A percentile compares a stretch with the other conserved stretches of the same genome.
Evolutionary conservation across 2,113 vertebrate genomes (phyloP).

Genomic region (Notothenia rossii): DNA sequence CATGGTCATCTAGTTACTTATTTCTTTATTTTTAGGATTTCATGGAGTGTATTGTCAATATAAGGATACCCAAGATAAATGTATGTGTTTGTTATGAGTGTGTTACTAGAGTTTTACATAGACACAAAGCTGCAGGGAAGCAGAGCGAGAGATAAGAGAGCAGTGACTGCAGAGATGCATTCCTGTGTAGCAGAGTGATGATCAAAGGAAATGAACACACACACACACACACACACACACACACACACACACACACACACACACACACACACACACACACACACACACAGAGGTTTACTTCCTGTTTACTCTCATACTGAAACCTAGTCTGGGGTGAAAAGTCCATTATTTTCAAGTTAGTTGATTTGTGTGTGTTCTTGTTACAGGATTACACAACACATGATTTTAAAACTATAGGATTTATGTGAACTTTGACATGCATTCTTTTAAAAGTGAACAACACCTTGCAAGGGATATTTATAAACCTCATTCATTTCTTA

Average conservation of each 20-base stretch:
- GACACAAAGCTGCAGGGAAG: conserved; percentile 49
- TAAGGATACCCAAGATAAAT: neutral
- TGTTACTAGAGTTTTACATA: conserved; percentile 8
- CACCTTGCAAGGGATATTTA: conserved; percentile 5
- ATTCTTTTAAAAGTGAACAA: neutral
- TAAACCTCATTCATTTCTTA: conserved; percentile 8
- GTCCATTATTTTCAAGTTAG: neutral
- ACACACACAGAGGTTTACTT: neutral
- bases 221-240: conserved; percentile 15
- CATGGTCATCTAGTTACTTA: neutral
- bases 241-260: conserved; percentile 1
- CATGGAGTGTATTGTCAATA: neutral
- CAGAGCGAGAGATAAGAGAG: conserved; percentile 39
- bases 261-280: conserved; percentile 17
- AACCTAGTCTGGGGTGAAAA: no score
- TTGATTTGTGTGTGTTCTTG: neutral
- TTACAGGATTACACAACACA: neutral
- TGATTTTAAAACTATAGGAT: neutral
- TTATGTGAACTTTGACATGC: neutral
- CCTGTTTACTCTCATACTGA: no score
- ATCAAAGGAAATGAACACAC: conserved; percentile 63
- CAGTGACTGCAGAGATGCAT: conserved; percentile 40
- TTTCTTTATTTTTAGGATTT: neutral
- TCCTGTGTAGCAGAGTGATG: conserved; percentile 44
- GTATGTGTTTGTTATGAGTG: neutral